Evolutionary conservation across 2,888 invertebrate genomes (phyloP), one percentile per base, ranked within the genome.

Genomic region (Limenitis camilla): DNA sequence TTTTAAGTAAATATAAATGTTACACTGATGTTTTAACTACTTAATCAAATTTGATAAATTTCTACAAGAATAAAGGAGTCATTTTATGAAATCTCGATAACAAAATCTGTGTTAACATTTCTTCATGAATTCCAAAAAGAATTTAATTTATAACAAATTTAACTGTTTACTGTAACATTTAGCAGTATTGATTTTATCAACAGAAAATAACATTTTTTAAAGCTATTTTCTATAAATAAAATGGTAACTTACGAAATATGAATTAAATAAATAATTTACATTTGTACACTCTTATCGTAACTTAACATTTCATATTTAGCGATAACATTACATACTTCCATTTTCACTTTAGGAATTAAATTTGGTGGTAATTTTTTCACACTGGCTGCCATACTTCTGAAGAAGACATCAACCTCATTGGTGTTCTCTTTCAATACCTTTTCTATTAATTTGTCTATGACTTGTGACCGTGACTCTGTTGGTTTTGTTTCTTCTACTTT

Each of bases 301-400:
- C 77, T 85, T 60, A 85, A 85, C 85, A 87, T 86, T 71, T 87
- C 87, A 66, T 87, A 87, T 62, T 86, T 87, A 0, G 87, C 87
- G 49, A 87, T 86, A 5, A 87, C 86, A 70, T 84, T 87, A 57
- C 87, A 87, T 19, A 87, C 87, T 67, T 87, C 87, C 87, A 87
- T 86, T 60, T 87, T 87, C 0, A 86, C 86, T 72, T 86, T 86
- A 27, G 87, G 87, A 63, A 87, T 86, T 59, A 87, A 67, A 64
- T 81, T 84, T 6, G 87, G 87, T 55, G 84, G 85, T 61, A 87
- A 65, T 59, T 87, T 87, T 60, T 86, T 87, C 1, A 87, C 87
- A 63, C 84, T 86, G 5, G 87, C 83, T 0, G 87, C 86, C 87
- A 87, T 87, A 66, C 86, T 86, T 46, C 83, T 69, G 52, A 87